These are phyloP conservation scores for Zosterops hypoxanthus DNA, from an alignment of 2,113 vertebrate species.

Conservation along the genomic window DNA sequence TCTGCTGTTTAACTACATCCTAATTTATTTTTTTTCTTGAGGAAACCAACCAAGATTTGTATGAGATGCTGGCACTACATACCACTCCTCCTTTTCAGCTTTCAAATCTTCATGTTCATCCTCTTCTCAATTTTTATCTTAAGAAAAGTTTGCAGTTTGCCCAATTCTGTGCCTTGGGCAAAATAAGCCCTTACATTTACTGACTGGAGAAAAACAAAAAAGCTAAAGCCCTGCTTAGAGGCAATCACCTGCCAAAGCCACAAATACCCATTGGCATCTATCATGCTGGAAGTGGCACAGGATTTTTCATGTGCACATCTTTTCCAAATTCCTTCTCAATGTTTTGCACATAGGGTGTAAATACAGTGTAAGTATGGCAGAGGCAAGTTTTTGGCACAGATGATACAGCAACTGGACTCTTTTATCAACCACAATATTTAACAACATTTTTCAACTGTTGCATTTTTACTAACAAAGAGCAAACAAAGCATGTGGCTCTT, in stretches of 20 bases:
- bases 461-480: neutral
- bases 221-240: neutral
- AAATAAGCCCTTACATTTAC: neutral
- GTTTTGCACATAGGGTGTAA: neutral
- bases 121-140: neutral
- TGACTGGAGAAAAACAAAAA: neutral
- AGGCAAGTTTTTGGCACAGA: neutral
- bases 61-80: neutral
- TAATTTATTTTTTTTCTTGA: neutral
- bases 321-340: neutral
- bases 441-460: neutral
- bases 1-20: neutral
- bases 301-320: neutral
- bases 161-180: neutral
- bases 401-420: neutral
- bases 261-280: neutral
- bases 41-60: neutral
- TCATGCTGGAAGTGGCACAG: neutral
- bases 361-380: neutral
- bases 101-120: neutral
- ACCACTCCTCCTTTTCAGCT: neutral
- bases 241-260: neutral
- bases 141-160: neutral
- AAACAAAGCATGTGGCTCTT: neutral
- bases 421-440: conserved; percentile 7